Evolutionary conservation across 2,797 vertebrate genomes (phyloP).

Genomic region (Mareca penelope): DNA sequence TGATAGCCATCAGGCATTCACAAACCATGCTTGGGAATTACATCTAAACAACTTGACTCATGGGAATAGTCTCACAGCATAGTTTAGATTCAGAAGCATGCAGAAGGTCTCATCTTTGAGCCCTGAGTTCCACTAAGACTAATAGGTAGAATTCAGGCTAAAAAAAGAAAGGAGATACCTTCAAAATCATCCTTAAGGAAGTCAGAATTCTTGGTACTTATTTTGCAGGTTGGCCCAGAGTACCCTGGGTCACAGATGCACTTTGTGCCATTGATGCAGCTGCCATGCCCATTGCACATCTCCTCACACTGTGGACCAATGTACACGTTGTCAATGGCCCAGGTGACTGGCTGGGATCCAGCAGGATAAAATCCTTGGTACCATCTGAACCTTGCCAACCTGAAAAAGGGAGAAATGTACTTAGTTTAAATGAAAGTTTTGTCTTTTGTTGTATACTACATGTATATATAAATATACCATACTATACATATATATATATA

Average conservation of each 20-base stretch:
- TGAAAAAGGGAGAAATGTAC: slow-evolving; percentile 58
- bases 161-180: slow-evolving; percentile 78
- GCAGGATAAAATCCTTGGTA: slow-evolving; percentile 94
- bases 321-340: slow-evolving; percentile 96
- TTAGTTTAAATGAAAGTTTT: not conserved
- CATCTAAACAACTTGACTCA: not conserved
- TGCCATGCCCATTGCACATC: slow-evolving; percentile 94
- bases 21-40: not conserved
- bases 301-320: slow-evolving; percentile 96
- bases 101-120: not conserved
- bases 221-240: slow-evolving; percentile 91
- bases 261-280: slow-evolving; percentile 89
- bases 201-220: slow-evolving; percentile 90
- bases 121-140: not conserved
- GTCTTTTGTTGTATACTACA: not conserved
- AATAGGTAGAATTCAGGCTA: not conserved
- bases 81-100: not conserved
- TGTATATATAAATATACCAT: not conserved
- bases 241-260: slow-evolving; percentile 92
- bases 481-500: not conserved
- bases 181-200: slow-evolving; percentile 99
- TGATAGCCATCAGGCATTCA: not conserved
- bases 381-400: slow-evolving; percentile 96
- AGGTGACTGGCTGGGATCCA: slow-evolving; percentile 90
- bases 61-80: not conserved